Evolutionary conservation across 92 coral and sea anemone species (phyloP), one percentile per base, ranked within the genome.

Genomic region (Epizoanthus illoricatus): DNA sequence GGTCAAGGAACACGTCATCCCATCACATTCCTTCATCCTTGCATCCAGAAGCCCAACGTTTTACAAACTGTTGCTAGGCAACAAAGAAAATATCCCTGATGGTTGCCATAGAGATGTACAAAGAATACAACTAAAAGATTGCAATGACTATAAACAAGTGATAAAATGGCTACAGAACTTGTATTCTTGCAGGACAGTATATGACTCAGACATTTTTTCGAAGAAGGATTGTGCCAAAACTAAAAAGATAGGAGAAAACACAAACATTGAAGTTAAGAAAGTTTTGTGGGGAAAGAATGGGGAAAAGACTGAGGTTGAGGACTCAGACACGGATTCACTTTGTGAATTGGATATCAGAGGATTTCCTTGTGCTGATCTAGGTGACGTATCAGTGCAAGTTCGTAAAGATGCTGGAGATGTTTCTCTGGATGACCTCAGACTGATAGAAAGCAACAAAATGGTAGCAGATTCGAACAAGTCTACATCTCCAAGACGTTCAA

Each of bases 31-130:
- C 15, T 90, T 90, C 71, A 90, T 95, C 5, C 88, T 95, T 13
- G 97, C 98, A 47, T 85, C 94, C 45, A 78, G 93, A 65, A 95
- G 98, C 61, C 85, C 90, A 15, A 81, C 79, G 74, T 85, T 94
- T 57, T 89, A 80, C 40, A 79, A 89, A 28, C 18, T 92, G 17
- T 54, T 95, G 7, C 74, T 84, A 20, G 88, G 78, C 59, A 84
- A 88, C 62, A 81, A 86, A 19, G 87, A 89, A 40, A 70, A 68
- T 24, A 5, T 55, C 52, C 70, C 65, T 5, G 43, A 68, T 55
- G 20, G n/a, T 24, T 47, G 72, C 5, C 76, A 41, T 24, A 81
- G 69, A n/a, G 9, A 43, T 65, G 47, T 65, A 19, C 40, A 41
- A 24, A 81, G 74, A 28, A 86, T 88, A 43, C 64, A 85, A 55